Percentiles rank a stretch among this genome's conserved stretches.
phyloP scores from a whole-genome alignment of 2,888 invertebrate species.

The Leucoptera coffeella region DNA sequence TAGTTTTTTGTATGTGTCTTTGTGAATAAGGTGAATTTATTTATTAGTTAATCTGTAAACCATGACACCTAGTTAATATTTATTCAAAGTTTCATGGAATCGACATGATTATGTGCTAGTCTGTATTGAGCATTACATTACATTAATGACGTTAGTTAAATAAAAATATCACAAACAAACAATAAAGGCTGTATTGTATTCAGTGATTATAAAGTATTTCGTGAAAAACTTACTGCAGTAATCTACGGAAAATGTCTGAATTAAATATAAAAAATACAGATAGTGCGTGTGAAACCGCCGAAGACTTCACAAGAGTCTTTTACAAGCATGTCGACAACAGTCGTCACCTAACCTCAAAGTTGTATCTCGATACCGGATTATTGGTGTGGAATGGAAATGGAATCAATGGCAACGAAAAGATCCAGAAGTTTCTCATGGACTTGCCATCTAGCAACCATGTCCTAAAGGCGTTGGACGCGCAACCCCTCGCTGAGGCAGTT shows the following conservation, averaged over 20 bases:
- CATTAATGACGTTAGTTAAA: too few species aligned
- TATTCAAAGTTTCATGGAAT: too few species aligned
- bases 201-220: too few species aligned
- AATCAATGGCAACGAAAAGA: slow-evolving; percentile 69
- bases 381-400: slow-evolving; percentile 93
- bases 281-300: slow-evolving; percentile 77
- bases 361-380: slow-evolving; percentile 80
- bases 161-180: too few species aligned
- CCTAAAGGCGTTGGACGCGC: slow-evolving; percentile 77
- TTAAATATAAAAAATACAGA: slow-evolving; percentile 62
- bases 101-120: too few species aligned
- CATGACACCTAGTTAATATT: too few species aligned
- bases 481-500: slow-evolving; percentile 73
- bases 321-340: slow-evolving; percentile 86
- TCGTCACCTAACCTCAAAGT: slow-evolving; percentile 71
- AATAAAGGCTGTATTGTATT: too few species aligned
- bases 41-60: too few species aligned
- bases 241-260: slow-evolving; percentile 44
- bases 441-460: slow-evolving; percentile 76
- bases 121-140: too few species aligned
- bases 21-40: too few species aligned
- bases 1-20: too few species aligned
- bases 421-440: slow-evolving; percentile 80
- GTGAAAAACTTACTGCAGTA: too few species aligned
- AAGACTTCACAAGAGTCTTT: slow-evolving; percentile 84